These are phyloP conservation scores for Mixornis gularis DNA, from an alignment of 2,113 vertebrate species.

Conservation along the genomic window DNA sequence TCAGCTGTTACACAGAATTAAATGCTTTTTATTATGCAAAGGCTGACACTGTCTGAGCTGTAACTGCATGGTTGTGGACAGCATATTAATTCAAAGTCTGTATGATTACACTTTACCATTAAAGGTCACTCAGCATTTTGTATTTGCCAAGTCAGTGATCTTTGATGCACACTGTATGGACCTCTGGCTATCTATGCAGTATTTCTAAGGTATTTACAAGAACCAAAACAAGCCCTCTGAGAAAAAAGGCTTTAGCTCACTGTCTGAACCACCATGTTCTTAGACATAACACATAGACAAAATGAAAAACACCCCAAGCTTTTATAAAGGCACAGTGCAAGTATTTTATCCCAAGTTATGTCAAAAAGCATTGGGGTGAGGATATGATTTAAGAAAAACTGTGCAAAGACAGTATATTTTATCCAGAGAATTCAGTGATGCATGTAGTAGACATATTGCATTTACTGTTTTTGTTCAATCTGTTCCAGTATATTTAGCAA, in stretches of 20 bases:
- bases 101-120: constrained; percentile 6
- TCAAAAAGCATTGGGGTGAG: not conserved
- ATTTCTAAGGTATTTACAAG: not conserved
- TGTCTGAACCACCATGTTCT: not conserved
- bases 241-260: not conserved
- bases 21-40: constrained; percentile 19
- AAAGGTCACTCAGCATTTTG: constrained; percentile 23
- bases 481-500: not conserved
- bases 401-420: not conserved
- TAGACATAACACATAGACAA: not conserved
- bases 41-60: not conserved
- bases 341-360: not conserved
- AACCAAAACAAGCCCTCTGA: not conserved
- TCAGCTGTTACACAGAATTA: not conserved
- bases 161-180: not conserved
- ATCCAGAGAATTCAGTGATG: not conserved
- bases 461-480: not conserved
- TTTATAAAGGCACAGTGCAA: not conserved
- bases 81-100: constrained; percentile 20
- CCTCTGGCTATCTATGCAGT: not conserved
- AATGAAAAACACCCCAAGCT: not conserved
- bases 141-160: constrained; percentile 5
- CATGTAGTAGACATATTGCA: not conserved
- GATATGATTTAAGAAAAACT: not conserved
- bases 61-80: not conserved